Conservation (phyloP, 2,888 invertebrate species). For the Tillus elongatus region DNA sequence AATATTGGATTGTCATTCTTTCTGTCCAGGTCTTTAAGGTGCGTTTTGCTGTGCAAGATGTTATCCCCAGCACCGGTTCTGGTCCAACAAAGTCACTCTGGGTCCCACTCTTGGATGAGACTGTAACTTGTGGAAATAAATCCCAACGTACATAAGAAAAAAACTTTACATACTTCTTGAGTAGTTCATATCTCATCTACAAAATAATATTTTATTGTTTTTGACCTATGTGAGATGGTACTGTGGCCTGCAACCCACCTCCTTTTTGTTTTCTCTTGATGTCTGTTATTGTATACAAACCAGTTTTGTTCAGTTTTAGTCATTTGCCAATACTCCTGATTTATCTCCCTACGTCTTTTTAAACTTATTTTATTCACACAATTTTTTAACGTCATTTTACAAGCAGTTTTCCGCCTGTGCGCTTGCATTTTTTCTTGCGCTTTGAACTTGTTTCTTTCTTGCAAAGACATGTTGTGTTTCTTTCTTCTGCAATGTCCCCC, state of each 20-base stretch:
- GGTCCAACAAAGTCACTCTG: too few species aligned
- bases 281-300: constrained; percentile 15
- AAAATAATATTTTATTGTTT: not conserved
- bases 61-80: too few species aligned
- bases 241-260: constrained; percentile 7
- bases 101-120: too few species aligned
- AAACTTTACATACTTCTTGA: constrained; percentile 6
- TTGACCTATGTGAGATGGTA: constrained; percentile 1
- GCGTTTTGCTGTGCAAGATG: too few species aligned
- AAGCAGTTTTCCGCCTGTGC: constrained; percentile 14
- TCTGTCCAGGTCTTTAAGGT: too few species aligned
- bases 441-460: constrained; percentile 15
- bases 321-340: constrained; percentile 17
- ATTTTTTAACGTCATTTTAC: constrained; percentile 13
- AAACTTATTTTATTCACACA: constrained; percentile 13
- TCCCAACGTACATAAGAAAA: not conserved
- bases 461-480: constrained; percentile 13
- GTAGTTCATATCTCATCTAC: constrained; percentile 1
- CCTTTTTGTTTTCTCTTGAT: constrained; percentile 5
- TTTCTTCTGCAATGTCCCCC: constrained; percentile 15
- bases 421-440: constrained; percentile 8
- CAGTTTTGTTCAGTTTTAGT: constrained; percentile 13
- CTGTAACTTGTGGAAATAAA: constrained; percentile 12
- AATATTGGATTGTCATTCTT: too few species aligned
- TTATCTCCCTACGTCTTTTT: constrained; percentile 13